A percentile compares a stretch with the other conserved stretches of the same genome.
Conservation (phyloP, 1,140 invertebrate species). For the Pseudomyrmex sp. region DNA sequence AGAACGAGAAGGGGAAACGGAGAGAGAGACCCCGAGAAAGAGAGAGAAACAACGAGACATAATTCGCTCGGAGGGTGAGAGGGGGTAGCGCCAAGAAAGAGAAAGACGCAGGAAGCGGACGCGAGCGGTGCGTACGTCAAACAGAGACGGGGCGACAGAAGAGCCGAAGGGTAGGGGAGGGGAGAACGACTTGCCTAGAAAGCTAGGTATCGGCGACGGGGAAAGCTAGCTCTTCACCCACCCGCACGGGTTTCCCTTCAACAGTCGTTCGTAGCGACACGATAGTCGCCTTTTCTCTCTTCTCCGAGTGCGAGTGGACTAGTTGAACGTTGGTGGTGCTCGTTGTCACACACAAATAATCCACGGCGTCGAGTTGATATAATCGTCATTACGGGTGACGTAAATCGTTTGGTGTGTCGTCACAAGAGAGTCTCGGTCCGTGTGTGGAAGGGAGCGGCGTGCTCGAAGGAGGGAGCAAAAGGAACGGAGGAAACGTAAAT, state of each 20-base stretch:
- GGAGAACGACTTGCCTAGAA: conserved; percentile 54
- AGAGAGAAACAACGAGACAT: not conserved
- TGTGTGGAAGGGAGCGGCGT: conserved; percentile 39
- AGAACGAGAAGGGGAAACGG: conserved; percentile 13
- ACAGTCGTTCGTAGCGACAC: conserved; percentile 41
- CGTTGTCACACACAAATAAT: not conserved
- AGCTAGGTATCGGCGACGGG: conserved; percentile 58
- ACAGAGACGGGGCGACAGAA: conserved; percentile 12
- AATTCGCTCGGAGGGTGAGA: conserved; percentile 1
- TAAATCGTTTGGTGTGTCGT: conserved; percentile 18
- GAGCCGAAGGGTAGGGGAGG: conserved; percentile 37
- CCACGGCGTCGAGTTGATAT: conserved; percentile 14
- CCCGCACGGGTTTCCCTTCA: conserved; percentile 67
- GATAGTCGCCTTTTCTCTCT: conserved; percentile 47
- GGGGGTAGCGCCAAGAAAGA: conserved; percentile 45
- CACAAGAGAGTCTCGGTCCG: not conserved
- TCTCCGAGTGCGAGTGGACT: conserved; percentile 41
- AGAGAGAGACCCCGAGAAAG: not conserved
- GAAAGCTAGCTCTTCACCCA: conserved; percentile 60
- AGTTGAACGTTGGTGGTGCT: not conserved
- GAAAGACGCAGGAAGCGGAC: conserved; percentile 57
- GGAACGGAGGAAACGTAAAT: conserved; percentile 36
- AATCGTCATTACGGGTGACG: conserved; percentile 40
- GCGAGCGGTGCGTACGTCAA: conserved; percentile 11
- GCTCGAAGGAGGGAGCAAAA: conserved; percentile 45